A percentile compares a stretch with the other conserved stretches of the same genome.
phyloP scores from a whole-genome alignment of 2,888 invertebrate species.

The Ectemnius cavifrons region DNA sequence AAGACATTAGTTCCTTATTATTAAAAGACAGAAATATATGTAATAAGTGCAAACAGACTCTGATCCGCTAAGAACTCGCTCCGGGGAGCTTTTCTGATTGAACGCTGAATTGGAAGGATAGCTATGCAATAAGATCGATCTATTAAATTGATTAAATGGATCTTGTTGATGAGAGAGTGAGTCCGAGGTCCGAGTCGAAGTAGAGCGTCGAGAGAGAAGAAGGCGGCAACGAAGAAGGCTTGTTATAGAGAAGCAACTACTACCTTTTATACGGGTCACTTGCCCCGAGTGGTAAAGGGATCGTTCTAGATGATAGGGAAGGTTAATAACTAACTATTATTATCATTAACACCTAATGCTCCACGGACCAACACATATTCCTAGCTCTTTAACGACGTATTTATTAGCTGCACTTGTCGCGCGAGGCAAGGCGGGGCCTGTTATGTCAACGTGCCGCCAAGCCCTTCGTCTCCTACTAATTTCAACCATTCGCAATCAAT shows the following conservation, averaged over 20 bases:
- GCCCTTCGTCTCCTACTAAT: slow-evolving; percentile 19
- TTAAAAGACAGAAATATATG: too few species aligned
- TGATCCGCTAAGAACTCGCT: too few species aligned
- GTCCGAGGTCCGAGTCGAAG: too few species aligned
- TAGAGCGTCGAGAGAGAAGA: too few species aligned
- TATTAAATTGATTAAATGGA: too few species aligned
- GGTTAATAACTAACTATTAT: slow-evolving; percentile 47
- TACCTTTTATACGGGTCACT: slow-evolving; percentile 56
- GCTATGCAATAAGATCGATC: too few species aligned
- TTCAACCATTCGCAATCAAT: neutral
- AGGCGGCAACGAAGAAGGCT: too few species aligned
- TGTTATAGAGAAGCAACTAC: slow-evolving; percentile 11
- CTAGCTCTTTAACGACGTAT: slow-evolving; percentile 64
- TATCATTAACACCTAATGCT: slow-evolving; percentile 69
- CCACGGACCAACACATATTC: slow-evolving; percentile 73
- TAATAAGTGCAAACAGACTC: too few species aligned
- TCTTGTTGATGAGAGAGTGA: too few species aligned
- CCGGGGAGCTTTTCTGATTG: too few species aligned
- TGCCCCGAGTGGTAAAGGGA: slow-evolving; percentile 45
- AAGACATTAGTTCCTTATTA: too few species aligned
- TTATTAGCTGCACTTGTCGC: slow-evolving; percentile 67
- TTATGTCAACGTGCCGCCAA: slow-evolving; percentile 21
- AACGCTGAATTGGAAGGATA: too few species aligned
- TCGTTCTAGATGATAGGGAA: slow-evolving; percentile 57
- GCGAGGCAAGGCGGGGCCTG: slow-evolving; percentile 21